phyloP scores from a whole-genome alignment of 2,888 invertebrate genomes.

The Microctonus aethiopoides region DNA sequence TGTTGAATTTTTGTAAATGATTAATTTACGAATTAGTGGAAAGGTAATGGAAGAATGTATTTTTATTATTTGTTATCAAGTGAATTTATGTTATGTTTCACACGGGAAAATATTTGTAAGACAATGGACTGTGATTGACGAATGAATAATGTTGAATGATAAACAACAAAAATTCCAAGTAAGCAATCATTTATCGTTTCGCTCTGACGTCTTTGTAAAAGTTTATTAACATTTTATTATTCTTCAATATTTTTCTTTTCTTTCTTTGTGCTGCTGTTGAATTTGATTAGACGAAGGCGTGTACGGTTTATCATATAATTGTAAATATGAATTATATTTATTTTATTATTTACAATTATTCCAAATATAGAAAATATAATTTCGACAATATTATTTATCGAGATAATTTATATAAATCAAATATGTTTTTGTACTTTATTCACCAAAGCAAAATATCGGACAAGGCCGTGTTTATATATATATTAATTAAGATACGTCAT shows the following conservation, averaged over 20 bases:
- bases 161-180: not conserved
- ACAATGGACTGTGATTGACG: not conserved
- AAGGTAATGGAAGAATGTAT: no score
- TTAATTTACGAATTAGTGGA: no score
- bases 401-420: not conserved
- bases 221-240: not conserved
- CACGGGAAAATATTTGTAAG: not conserved
- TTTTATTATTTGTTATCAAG: no score
- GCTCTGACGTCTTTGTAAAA: not conserved
- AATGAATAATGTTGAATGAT: not conserved
- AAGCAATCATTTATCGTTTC: not conserved
- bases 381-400: not conserved
- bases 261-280: not conserved
- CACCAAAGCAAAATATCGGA: conserved; percentile 8
- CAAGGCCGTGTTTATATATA: conserved; percentile 12
- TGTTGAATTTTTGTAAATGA: no score
- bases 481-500: not conserved
- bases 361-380: not conserved
- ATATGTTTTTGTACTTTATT: not conserved
- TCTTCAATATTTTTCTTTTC: not conserved
- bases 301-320: not conserved
- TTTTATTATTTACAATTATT: no score
- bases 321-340: not conserved
- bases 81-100: not conserved
- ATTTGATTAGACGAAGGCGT: not conserved